Base-by-base conservation (phyloP, 2,888 invertebrate genomes). In the Camptogramma bilineatum region DNA sequence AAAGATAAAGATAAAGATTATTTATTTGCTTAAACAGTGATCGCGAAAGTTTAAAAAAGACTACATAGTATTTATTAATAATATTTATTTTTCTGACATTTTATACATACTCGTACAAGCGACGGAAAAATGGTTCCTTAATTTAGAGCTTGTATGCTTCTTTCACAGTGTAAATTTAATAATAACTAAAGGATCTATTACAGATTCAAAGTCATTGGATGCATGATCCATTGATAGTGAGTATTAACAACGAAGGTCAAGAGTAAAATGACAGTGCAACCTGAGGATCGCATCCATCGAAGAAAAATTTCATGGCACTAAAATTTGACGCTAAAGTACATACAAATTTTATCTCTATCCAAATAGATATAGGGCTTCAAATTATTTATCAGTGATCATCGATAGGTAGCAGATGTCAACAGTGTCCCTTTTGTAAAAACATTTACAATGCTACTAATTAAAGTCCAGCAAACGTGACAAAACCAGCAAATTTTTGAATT, bases 361-460 rank as follows among this genome's bases (percentile, higher is more conserved):
- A 48, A 57, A 64, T 53, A 52, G 7, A 21, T 8, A 70, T 68
- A 69, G 56, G 65, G 63, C 50, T 52, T 51, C 0, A 28, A 62
- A 54, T 62, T 16, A 54, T 62, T 21, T 69, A 80, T 86, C 90
- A 88, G 91, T 91, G 88, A 81, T 72, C 71, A 75, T 62, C 18
- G 24, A 54, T 68, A 59, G 24, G 62, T 52, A 64, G 68, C 73
- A 74, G 81, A 80, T 79, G 76, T 57, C 50, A 61, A 75, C 75
- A 74, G 67, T 77, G 75, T 76, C 83, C 83, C 83, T 81, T 79
- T 82, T 76, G 72, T 77, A 73, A 70, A 81, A 83, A 81, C 79
- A 84, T 84, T 81, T 83, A 91, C 92, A 93, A 93, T 91, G 83
- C 82, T 34, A 72, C 80, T 89, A 88, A 93, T 92, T 90, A 88